Base-by-base conservation (phyloP, 2,797 vertebrate species). In the Eptatretus atami region DNA sequence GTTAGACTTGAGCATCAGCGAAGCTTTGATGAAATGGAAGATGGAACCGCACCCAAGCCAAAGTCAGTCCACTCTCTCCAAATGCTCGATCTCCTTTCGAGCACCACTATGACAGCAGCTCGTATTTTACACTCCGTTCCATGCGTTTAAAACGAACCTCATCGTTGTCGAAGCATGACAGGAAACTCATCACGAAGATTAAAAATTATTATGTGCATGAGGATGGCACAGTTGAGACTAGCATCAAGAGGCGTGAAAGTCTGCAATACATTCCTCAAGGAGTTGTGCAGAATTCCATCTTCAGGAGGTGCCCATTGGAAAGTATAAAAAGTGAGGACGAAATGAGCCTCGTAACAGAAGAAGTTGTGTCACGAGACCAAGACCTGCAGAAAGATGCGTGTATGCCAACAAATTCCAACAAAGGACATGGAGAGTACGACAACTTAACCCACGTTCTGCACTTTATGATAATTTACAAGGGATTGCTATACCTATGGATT, bases 171-270 rank as follows among this genome's bases (percentile, higher is more conserved):
- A 76, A 74, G 64, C 74, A 72, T 1, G 77, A 82, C 69, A 72
- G 77, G 66, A 74, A 75, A 64, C 77, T 84, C 64, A 82, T 83
- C 3, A 77, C 81, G 66, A 82, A 76, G 71, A 78, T 77, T 69
- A 69, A 76, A 66, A 81, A 73, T 64, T 84, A 81, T 66, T 81
- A 81, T 9, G 78, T 81, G n/a, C 57, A 12, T 10, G 10, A 61
- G 57, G 57, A 12, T 25, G n/a, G 57, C 57, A 25, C n/a, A 25
- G 57, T n/a, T 1, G 77, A 76, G 4, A 15, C 44, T 13, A 52
- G 15, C 1, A 53, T 55, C 1, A 67, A 64, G 52, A 71, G 76
- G 54, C 73, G 76, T n/a, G 77, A 75, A 64, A 78, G 77, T 57
- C 73, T 76, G 67, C 79, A 76, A 10, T 72, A 78, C 1, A 79